phyloP scores from a whole-genome alignment of 64 coral and sea anemone genomes.

The Dendronephthya gigantea region DNA sequence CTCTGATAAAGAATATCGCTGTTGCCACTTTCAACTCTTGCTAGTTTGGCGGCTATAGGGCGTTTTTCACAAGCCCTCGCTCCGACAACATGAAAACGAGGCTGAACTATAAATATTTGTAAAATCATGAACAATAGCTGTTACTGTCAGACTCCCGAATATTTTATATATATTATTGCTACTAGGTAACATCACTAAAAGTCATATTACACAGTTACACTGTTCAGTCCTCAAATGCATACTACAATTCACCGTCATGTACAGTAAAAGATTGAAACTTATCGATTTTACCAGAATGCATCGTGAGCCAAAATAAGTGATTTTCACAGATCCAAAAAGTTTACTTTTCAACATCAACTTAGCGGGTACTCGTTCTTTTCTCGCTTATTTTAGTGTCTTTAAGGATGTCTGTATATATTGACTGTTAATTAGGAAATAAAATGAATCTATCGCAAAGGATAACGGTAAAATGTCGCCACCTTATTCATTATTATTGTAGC shows the following conservation, averaged over 20 bases:
- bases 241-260: background rate
- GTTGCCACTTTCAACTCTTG: too few relatives aligned
- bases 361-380: background rate
- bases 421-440: background rate
- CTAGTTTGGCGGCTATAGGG: background rate
- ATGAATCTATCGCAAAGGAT: background rate
- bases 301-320: background rate
- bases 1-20: too few relatives aligned
- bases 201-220: background rate
- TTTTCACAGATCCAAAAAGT: background rate
- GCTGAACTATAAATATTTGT: slow-evolving; percentile 12
- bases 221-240: background rate
- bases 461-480: background rate
- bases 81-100: slow-evolving; percentile 21
- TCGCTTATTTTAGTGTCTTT: too few relatives aligned
- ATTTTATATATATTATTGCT: background rate
- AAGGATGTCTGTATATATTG: background rate
- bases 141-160: background rate
- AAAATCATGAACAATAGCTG: background rate
- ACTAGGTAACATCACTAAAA: background rate
- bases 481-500: background rate
- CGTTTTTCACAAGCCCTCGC: slow-evolving; percentile 17
- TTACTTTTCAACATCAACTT: background rate
- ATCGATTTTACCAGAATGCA: background rate
- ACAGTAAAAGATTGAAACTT: background rate